Conservation (phyloP, 2,113 vertebrate species). For the Oryzias curvinotus region DNA sequence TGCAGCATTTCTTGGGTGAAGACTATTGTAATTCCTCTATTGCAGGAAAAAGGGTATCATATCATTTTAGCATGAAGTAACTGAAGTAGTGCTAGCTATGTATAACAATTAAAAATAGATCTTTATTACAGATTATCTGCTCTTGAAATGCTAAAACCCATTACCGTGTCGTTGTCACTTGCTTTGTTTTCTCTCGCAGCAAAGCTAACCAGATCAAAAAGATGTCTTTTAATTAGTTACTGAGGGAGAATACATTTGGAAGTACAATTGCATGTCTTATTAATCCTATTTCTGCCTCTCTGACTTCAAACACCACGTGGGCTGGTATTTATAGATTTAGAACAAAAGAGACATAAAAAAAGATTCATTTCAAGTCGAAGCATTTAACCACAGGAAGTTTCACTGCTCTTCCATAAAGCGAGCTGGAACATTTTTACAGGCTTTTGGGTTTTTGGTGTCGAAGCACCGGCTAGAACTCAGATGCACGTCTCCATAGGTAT, state of each 20-base stretch:
- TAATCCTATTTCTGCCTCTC: constrained; percentile 54
- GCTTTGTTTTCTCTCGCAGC: constrained; percentile 65
- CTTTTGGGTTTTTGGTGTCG: constrained; percentile 4
- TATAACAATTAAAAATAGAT: constrained; percentile 47
- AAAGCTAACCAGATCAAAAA: constrained; percentile 72
- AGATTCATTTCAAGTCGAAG: constrained; percentile 42
- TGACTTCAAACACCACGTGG: constrained; percentile 56
- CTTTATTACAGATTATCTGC: constrained; percentile 39
- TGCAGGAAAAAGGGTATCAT: too few relatives aligned
- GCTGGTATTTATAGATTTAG: constrained; percentile 63
- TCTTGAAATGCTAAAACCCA: constrained; percentile 56
- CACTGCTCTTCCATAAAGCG: constrained; percentile 31
- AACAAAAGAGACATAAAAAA: constrained; percentile 53
- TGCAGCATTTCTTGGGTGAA: too few relatives aligned
- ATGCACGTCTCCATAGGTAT: constrained; percentile 6
- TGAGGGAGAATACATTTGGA: constrained; percentile 58
- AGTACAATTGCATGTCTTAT: constrained; percentile 59
- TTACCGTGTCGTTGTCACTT: constrained; percentile 65
- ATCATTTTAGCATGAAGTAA: not conserved
- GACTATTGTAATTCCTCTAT: too few relatives aligned
- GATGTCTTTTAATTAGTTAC: constrained; percentile 70
- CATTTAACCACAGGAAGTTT: constrained; percentile 29
- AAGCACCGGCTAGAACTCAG: constrained; percentile 5
- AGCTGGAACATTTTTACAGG: constrained; percentile 27
- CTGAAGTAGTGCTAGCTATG: constrained; percentile 11